These are phyloP conservation scores for Premnoplex brunnescens DNA, from an alignment of 2,797 vertebrate genomes.

Conservation along the genomic window DNA sequence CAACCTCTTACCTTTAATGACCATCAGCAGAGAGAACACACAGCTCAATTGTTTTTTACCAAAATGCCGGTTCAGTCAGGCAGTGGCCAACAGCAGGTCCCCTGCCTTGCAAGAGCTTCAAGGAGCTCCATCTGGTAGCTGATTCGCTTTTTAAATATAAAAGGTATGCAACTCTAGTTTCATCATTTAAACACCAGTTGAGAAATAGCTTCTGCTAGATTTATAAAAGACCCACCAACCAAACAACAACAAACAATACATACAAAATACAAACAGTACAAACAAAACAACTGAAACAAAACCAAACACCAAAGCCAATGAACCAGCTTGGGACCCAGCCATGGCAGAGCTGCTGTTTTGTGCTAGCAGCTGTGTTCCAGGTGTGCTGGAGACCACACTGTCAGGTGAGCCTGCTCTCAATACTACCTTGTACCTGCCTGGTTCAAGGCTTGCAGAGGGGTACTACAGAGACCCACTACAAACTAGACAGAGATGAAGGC, in stretches of 20 bases:
- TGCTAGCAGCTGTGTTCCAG: background rate
- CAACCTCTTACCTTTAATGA: background rate
- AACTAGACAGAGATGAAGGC: background rate
- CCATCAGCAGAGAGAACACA: background rate
- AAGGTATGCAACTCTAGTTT: background rate
- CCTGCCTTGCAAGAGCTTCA: background rate
- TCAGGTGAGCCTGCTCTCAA: background rate
- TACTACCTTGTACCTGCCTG: background rate
- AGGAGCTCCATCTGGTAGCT: background rate
- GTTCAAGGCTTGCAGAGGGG: background rate
- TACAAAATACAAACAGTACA: background rate
- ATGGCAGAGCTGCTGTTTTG: background rate
- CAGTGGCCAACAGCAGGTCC: background rate
- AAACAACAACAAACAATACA: background rate
- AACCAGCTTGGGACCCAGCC: background rate
- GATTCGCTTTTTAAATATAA: background rate
- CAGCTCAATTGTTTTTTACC: background rate
- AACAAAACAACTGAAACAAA: background rate
- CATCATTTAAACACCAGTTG: background rate
- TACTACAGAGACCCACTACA: background rate
- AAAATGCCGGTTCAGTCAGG: background rate
- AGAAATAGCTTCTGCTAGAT: background rate
- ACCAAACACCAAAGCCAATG: background rate
- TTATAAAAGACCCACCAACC: background rate
- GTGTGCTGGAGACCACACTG: background rate